Base-by-base conservation (phyloP, 2,888 invertebrate genomes). In the Serrognathus titanus region DNA sequence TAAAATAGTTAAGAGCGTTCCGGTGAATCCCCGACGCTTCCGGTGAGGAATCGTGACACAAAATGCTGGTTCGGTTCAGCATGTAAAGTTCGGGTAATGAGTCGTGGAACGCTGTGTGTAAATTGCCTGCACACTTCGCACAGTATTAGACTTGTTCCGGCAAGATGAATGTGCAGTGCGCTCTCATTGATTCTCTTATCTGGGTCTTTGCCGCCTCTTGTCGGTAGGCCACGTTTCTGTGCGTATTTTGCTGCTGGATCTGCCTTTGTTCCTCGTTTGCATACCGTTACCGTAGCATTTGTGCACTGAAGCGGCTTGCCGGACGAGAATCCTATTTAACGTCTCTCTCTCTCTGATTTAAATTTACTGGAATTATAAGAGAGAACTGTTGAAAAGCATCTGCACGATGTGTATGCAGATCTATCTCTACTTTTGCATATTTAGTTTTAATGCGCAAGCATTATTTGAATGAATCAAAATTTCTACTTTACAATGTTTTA, bases 1-100 rank as follows among this genome's bases (percentile, higher is more conserved):
- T 9, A 48, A 48, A 48, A 48, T 48, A 48, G 48, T 48, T 48
- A 48, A 48, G 48, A 11, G 48, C 48, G 24, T 48, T 48, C 48
- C 48, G 48, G 24, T 48, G 11, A 48, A 51, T 51, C 24, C 51
- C 41, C 36, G 12, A 13, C 16, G 37, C n/a, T 43, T 31, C 24
- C 20, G 40, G n/a, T 6, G 10, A 9, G 24, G 24, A 43, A 37
- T 51, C 43, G 11, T 43, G 40, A 51, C 40, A 40, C 43, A 11
- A 38, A 12, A 38, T n/a, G 38, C 4, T 6, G 24, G 40, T 40
- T 12, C 40, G 40, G 11, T 12, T 40, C 40, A 40, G 40, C 12
- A 40, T 40, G 40, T 12, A 40, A 40, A 40, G 40, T 40, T 40
- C 40, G 12, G 12, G 40, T 40, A 40, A 40, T 40, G 40, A 40